Evolutionary conservation across 1,140 invertebrate species (phyloP).

Genomic region (Dufourea novaeangliae): DNA sequence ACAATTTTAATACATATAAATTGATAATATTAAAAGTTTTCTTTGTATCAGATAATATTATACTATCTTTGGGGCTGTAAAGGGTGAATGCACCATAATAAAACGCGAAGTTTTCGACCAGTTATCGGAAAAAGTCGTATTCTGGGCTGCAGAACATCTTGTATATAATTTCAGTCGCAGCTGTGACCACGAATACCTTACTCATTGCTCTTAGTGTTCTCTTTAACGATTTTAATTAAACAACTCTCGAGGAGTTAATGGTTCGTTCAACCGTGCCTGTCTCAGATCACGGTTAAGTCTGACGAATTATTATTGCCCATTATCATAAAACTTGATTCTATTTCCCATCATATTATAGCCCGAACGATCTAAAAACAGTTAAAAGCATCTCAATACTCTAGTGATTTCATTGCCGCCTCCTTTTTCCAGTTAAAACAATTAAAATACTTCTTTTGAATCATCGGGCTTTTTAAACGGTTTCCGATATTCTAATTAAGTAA

Average conservation of each 20-base stretch:
- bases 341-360: not conserved
- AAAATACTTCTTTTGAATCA: no score
- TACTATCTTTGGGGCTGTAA: not conserved
- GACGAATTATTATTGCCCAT: not conserved
- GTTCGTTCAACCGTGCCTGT: not conserved
- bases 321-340: not conserved
- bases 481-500: no score
- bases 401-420: not conserved
- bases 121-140: not conserved
- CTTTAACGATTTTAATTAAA: conserved; percentile 37
- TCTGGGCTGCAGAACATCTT: not conserved
- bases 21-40: no score
- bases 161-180: not conserved
- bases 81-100: not conserved
- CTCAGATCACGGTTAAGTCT: not conserved
- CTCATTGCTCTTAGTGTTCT: not conserved
- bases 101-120: not conserved
- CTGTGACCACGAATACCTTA: conserved; percentile 15
- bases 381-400: no score
- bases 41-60: no score
- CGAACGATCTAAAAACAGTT: not conserved
- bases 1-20: no score
- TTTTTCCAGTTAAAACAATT: no score
- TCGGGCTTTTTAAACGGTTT: no score
- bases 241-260: not conserved